Percentiles rank a stretch among this genome's conserved stretches.
These are phyloP conservation scores for Chionoecetes opilio DNA, from an alignment of 1,140 invertebrate genomes.

Conservation along the genomic window DNA sequence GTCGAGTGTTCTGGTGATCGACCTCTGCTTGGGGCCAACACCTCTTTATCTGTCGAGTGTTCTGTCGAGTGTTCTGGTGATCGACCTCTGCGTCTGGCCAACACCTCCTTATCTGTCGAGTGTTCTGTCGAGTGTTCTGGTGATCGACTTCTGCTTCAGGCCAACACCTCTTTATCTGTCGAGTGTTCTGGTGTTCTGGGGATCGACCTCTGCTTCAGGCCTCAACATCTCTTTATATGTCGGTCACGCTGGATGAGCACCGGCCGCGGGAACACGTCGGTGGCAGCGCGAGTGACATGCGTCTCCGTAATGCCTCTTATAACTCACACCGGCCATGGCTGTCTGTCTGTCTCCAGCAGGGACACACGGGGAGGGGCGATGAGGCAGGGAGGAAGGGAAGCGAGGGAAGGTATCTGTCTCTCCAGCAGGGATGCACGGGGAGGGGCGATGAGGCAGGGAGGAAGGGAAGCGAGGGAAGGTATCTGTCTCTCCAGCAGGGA, in stretches of 20 bases:
- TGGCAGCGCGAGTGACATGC: not conserved
- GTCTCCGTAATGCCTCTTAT: constrained; percentile 29
- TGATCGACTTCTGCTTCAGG: not conserved
- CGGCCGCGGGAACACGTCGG: not conserved
- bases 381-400: not conserved
- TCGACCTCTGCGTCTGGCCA: not conserved
- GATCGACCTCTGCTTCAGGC: not conserved
- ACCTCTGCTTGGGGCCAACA: not conserved
- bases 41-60: constrained; percentile 3
- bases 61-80: not conserved
- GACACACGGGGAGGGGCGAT: not conserved
- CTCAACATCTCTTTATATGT: not conserved
- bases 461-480: not conserved
- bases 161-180: constrained; percentile 1
- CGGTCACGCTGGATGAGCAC: not conserved
- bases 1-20: not conserved
- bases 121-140: not conserved
- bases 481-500: not conserved
- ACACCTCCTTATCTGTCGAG: constrained; percentile 3
- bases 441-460: not conserved
- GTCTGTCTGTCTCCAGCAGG: not conserved
- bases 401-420: too few relatives aligned
- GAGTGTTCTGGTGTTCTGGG: not conserved
- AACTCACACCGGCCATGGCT: not conserved
- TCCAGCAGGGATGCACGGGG: not conserved